Base-by-base conservation (phyloP, 1,140 invertebrate genomes). In the Meloidogyne hapla region DNA sequence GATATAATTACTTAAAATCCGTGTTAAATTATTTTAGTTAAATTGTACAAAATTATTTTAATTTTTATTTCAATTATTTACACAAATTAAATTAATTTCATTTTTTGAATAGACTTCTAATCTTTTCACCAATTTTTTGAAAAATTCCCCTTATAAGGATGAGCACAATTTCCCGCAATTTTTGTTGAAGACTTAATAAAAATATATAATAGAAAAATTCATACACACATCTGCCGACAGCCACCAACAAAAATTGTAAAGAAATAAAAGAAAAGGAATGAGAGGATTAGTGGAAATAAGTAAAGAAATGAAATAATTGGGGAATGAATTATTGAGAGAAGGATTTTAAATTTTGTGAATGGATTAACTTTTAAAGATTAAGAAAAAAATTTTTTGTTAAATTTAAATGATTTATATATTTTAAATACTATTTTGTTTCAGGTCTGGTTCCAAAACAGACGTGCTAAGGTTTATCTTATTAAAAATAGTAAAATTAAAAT, bases 401-500 rank as follows among this genome's bases (percentile, higher is more conserved):
- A 56, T n/a, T n/a, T 56, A 4, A 15, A 2, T 5, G n/a, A 56
- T n/a, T 56, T 56, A n/a, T 2, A 18, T 1, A 15, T 6, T 45
- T 45, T 1, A 15, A 6, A 23, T 1, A 21, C 12, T 38, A 48
- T 42, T 5, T 23, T 26, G 6, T 79, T 82, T 73, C 10, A 83
- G 82, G 81, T 83, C 42, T 83, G 82, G 82, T 83, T 83, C 45
- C 81, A 83, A 77, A 83, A 83, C 65, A 48, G 82, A 3, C 76
- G 81, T 23, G 81, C 81, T 23, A 83, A 83, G 71, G 48, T 69
- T 62, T 33, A 28, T 62, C 48, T 26, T 12, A 13, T 21, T 25
- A 61, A n/a, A n/a, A n/a, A n/a, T n/a, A n/a, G n/a, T n/a, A n/a
- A n/a, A n/a, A n/a, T n/a, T n/a, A n/a, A n/a, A n/a, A n/a, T n/a